These are phyloP conservation scores for Lepidurus couesii DNA, from an alignment of 1,140 invertebrate species.

Conservation along the genomic window DNA sequence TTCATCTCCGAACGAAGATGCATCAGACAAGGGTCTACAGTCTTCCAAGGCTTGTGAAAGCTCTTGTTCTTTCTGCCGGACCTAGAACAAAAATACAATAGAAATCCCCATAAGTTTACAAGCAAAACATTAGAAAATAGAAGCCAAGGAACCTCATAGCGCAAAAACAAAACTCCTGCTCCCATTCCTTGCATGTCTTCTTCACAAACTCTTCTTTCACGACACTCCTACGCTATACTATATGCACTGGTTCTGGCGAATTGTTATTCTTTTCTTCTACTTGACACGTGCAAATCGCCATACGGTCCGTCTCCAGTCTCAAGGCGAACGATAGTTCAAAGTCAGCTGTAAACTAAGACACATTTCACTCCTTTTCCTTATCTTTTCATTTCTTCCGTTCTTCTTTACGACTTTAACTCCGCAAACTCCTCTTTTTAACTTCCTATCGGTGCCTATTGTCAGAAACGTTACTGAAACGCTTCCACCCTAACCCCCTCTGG, in stretches of 20 bases:
- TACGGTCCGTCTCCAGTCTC: no score
- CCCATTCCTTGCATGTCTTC: neutral
- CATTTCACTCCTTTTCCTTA: constrained; percentile 4
- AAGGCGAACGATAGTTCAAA: no score
- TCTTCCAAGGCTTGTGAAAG: constrained; percentile 44
- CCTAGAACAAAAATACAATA: constrained; percentile 37
- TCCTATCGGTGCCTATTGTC: neutral
- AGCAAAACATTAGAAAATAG: neutral
- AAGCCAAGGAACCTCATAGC: neutral
- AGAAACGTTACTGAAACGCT: no score
- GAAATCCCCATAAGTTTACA: neutral
- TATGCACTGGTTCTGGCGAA: no score
- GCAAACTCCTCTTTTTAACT: neutral
- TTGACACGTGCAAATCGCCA: no score
- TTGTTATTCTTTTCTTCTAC: no score
- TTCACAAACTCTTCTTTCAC: neutral
- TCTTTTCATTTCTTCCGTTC: neutral
- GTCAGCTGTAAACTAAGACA: neutral
- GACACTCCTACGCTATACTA: no score
- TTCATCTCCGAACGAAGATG: constrained; percentile 47
- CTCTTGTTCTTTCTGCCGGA: constrained; percentile 43
- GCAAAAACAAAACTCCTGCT: constrained; percentile 4
- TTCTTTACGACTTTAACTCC: neutral
- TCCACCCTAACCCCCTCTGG: no score
- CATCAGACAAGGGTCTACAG: constrained; percentile 54